Evolutionary conservation across 1,140 invertebrate genomes (phyloP).

Genomic region (Macrotrachela quadricornifera): DNA sequence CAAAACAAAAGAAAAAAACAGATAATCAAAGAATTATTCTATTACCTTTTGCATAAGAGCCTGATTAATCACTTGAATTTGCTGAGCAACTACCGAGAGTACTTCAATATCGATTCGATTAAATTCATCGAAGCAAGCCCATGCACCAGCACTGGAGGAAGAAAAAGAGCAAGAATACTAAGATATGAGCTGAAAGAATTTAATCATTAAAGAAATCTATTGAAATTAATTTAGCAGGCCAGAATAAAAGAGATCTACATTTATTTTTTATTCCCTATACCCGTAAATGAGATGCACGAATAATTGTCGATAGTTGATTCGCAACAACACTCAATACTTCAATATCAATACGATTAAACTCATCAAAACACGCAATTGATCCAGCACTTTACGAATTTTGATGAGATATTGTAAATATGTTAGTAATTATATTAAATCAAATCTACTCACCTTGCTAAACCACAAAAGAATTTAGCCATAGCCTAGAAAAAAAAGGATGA

Average conservation of each 20-base stretch:
- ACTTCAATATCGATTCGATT: conserved; percentile 34
- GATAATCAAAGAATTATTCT: background rate
- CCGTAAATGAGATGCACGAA: conserved; percentile 20
- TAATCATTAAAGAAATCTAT: conserved; percentile 8
- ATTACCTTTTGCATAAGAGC: conserved; percentile 20
- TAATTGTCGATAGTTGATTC: conserved; percentile 29
- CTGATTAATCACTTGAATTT: conserved; percentile 31
- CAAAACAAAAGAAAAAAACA: too few relatives aligned
- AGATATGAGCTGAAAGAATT: background rate
- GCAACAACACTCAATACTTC: conserved; percentile 56
- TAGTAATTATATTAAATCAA: background rate
- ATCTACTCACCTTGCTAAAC: conserved; percentile 24
- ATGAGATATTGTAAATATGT: background rate
- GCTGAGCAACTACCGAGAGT: conserved; percentile 31
- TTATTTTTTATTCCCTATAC: too few relatives aligned
- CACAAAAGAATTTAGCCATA: conserved; percentile 34
- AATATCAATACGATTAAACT: conserved; percentile 54
- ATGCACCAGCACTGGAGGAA: conserved; percentile 25
- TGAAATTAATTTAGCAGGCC: too few relatives aligned
- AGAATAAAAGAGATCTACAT: too few relatives aligned
- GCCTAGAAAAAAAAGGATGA: conserved; percentile 14
- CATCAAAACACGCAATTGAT: conserved; percentile 10
- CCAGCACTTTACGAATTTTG: conserved; percentile 10
- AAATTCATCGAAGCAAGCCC: conserved; percentile 34
- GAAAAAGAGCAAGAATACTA: background rate